Percentiles rank a stretch among this genome's conserved stretches.
phyloP scores from a whole-genome alignment of 2,797 vertebrate species.

The Cynodonichthys magdalenae region DNA sequence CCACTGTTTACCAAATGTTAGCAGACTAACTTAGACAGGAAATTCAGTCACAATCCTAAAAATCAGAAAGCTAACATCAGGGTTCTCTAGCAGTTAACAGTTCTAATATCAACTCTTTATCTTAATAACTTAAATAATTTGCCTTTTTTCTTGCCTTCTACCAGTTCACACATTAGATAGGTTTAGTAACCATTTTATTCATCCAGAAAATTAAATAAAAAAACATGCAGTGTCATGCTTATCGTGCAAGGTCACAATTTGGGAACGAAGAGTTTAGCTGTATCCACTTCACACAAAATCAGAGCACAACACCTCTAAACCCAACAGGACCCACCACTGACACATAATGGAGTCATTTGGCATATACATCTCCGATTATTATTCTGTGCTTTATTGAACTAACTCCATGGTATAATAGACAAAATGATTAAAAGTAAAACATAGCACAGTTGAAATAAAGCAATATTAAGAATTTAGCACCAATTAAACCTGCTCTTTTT shows the following conservation, averaged over 20 bases:
- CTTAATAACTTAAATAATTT: constrained; percentile 20
- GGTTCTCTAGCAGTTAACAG: not conserved
- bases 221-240: constrained; percentile 36
- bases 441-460: constrained; percentile 1
- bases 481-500: not conserved
- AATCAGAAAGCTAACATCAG: not conserved
- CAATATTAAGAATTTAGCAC: not conserved
- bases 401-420: not conserved
- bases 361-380: constrained; percentile 75
- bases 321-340: constrained; percentile 65
- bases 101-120: no score
- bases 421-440: not conserved
- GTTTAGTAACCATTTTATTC: constrained; percentile 39
- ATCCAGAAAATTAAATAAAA: constrained; percentile 49
- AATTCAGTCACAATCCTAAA: no score
- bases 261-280: constrained; percentile 80
- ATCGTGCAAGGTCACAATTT: constrained; percentile 76
- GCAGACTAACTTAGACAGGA: no score
- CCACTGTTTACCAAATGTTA: not conserved
- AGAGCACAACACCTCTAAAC: constrained; percentile 67
- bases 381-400: constrained; percentile 12
- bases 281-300: constrained; percentile 85
- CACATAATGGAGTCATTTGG: constrained; percentile 74
- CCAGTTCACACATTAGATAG: constrained; percentile 23
- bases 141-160: constrained; percentile 52